These are phyloP conservation scores for Nymphicus hollandicus DNA, from an alignment of 2,113 vertebrate genomes.

Conservation along the genomic window DNA sequence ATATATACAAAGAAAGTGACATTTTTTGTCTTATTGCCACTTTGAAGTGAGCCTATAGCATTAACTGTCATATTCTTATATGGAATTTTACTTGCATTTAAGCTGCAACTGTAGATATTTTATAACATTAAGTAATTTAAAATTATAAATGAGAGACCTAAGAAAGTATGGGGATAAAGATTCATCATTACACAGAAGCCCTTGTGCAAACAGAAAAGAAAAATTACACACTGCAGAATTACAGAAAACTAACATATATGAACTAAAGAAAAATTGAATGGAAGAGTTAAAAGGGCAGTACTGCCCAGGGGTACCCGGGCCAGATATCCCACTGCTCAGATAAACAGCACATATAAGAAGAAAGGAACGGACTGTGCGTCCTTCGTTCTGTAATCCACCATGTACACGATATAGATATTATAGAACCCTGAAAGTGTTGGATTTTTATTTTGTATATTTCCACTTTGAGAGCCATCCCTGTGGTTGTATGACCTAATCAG, in stretches of 20 bases:
- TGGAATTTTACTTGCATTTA: not conserved
- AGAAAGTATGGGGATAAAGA: not conserved
- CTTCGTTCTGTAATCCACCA: not conserved
- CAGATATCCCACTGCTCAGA: not conserved
- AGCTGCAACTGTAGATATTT: not conserved
- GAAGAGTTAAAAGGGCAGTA: not conserved
- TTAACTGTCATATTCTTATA: not conserved
- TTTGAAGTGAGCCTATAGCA: not conserved
- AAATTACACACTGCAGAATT: not conserved
- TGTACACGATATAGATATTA: not conserved
- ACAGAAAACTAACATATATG: not conserved
- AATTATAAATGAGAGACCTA: not conserved
- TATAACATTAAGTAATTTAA: not conserved
- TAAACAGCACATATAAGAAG: not conserved
- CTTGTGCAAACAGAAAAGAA: not conserved
- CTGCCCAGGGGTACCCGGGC: fast-evolving
- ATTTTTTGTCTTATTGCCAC: not conserved
- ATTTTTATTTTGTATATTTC: not conserved
- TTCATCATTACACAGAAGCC: not conserved
- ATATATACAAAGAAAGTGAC: not conserved
- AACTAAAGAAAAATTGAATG: not conserved
- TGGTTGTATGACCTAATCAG: not conserved
- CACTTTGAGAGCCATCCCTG: not conserved
- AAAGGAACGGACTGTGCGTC: not conserved
- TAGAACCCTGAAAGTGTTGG: not conserved